phyloP scores from a whole-genome alignment of 92 coral and sea anemone genomes.

The Parazoanthus swiftii region DNA sequence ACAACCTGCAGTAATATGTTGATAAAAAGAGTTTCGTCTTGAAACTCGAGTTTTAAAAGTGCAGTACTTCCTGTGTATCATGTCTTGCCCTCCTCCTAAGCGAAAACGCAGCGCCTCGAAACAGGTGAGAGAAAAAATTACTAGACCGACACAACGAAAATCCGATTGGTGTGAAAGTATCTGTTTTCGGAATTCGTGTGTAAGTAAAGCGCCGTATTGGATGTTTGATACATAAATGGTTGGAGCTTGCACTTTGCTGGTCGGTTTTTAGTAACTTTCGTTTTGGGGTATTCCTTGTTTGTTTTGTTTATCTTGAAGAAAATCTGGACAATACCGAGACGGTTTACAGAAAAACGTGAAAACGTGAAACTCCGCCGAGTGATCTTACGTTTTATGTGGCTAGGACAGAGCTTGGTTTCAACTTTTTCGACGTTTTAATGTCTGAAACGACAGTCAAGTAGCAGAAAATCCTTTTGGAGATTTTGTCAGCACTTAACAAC shows the following conservation, averaged over 20 bases:
- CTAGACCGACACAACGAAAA: neutral
- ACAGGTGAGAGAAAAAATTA: slow-evolving; percentile 28
- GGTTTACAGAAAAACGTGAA: neutral
- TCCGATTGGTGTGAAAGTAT: neutral
- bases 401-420: neutral
- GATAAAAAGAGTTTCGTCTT: neutral
- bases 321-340: neutral
- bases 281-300: neutral
- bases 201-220: neutral
- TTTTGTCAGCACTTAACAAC: neutral
- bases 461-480: neutral
- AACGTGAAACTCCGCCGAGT: neutral
- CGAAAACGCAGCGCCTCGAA: slow-evolving; percentile 40
- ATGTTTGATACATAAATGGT: neutral
- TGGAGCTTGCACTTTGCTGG: neutral
- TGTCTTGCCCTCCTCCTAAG: slow-evolving; percentile 26
- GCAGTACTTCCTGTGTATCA: neutral
- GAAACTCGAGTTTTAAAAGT: neutral
- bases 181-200: neutral
- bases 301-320: neutral
- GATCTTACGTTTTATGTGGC: neutral
- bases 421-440: neutral
- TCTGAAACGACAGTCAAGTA: neutral
- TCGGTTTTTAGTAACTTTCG: neutral
- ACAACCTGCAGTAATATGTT: neutral